A percentile compares a stretch with the other conserved stretches of the same genome.
These are phyloP conservation scores for Opisthograptis luteolata DNA, from an alignment of 2,888 invertebrate species.

Conservation along the genomic window DNA sequence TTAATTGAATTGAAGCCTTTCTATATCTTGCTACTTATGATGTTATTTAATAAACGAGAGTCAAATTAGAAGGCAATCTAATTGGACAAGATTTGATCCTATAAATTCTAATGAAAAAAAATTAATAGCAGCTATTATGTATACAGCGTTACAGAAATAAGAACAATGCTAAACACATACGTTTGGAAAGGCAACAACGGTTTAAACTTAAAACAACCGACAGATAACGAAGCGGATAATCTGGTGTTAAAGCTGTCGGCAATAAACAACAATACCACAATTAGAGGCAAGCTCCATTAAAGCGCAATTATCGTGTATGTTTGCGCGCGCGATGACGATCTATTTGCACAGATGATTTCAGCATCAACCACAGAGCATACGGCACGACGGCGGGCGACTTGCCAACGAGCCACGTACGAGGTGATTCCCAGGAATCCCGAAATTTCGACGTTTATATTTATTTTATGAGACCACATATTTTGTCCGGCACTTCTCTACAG, in stretches of 20 bases:
- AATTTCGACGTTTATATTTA: constrained; percentile 22
- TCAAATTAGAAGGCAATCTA: too few species aligned
- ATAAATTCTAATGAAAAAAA: too few species aligned
- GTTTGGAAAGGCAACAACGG: constrained; percentile 1
- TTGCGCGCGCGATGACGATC: constrained; percentile 27
- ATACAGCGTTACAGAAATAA: neutral
- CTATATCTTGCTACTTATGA: too few species aligned
- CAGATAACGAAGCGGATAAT: constrained; percentile 9
- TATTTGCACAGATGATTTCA: constrained; percentile 41
- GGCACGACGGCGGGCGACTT: constrained; percentile 5
- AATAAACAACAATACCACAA: constrained; percentile 14
- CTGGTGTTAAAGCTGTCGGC: neutral
- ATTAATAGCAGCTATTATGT: too few species aligned
- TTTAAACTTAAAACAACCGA: neutral
- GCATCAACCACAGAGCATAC: constrained; percentile 19
- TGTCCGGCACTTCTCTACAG: constrained; percentile 9
- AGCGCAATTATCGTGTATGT: constrained; percentile 21
- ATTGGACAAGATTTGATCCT: too few species aligned
- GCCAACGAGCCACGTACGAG: constrained; percentile 24
- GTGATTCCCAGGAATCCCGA: constrained; percentile 33
- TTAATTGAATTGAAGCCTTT: neutral
- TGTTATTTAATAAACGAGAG: too few species aligned
- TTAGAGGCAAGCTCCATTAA: constrained; percentile 3
- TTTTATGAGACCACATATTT: constrained; percentile 25
- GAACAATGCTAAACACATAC: neutral